Evolutionary conservation across 1,140 invertebrate genomes (phyloP).

Genomic region (Ooceraea biroi): DNA sequence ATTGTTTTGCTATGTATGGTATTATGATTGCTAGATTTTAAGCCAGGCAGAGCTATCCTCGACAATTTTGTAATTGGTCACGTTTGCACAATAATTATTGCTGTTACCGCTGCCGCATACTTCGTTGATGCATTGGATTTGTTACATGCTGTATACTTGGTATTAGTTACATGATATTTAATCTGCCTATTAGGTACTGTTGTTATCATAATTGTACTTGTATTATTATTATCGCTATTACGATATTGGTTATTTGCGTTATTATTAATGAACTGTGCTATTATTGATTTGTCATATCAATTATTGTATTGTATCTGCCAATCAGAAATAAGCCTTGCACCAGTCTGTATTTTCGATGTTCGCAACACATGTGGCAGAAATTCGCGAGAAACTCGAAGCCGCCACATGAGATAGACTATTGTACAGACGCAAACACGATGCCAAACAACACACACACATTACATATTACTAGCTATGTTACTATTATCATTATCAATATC

Average conservation of each 20-base stretch:
- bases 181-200: slow-evolving; percentile 70
- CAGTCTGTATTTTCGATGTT: slow-evolving; percentile 12
- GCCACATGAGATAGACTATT: slow-evolving; percentile 69
- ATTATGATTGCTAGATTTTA: slow-evolving; percentile 36
- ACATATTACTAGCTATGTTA: slow-evolving; percentile 79
- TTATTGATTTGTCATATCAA: slow-evolving; percentile 60
- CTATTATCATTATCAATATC: slow-evolving; percentile 75
- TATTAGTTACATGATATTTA: slow-evolving; percentile 67
- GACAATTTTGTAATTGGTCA: neutral
- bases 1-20: neutral
- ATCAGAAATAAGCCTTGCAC: neutral
- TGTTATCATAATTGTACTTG: slow-evolving; percentile 68
- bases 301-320: slow-evolving; percentile 17
- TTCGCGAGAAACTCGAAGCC: slow-evolving; percentile 57
- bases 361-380: slow-evolving; percentile 8
- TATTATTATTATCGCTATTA: slow-evolving; percentile 51
- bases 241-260: slow-evolving; percentile 40
- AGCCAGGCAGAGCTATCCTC: neutral
- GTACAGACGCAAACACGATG: slow-evolving; percentile 83
- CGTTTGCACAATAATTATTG: slow-evolving; percentile 12
- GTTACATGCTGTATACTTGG: slow-evolving; percentile 39
- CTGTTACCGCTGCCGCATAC: slow-evolving; percentile 19
- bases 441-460: slow-evolving; percentile 85
- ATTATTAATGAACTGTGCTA: slow-evolving; percentile 48
- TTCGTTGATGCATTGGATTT: slow-evolving; percentile 23